Conservation (phyloP, 2,113 vertebrate genomes). For the Macaca fascicularis region DNA sequence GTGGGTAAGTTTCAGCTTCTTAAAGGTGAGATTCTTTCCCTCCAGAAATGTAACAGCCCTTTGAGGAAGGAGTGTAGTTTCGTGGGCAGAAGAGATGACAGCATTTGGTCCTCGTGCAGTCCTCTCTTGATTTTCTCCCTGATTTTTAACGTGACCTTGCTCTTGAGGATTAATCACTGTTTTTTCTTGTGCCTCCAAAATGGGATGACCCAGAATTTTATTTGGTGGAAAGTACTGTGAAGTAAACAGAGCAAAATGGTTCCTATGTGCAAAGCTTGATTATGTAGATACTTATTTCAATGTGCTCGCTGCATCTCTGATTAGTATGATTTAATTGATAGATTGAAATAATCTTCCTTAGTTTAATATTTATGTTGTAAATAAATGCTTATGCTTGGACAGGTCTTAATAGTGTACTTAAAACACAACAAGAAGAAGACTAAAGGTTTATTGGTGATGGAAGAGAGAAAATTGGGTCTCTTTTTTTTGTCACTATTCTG, state of each 20-base stretch:
- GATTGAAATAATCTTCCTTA: slow-evolving; percentile 77
- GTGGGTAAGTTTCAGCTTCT: slow-evolving; percentile 67
- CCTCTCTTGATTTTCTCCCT: slow-evolving; percentile 46
- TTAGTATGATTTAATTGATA: slow-evolving; percentile 75
- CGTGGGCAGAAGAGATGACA: slow-evolving; percentile 27
- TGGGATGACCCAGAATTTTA: slow-evolving; percentile 28
- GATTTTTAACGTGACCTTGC: slow-evolving; percentile 40
- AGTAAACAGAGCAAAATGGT: slow-evolving; percentile 36
- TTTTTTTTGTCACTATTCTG: slow-evolving; percentile 62
- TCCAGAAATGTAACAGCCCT: slow-evolving; percentile 61
- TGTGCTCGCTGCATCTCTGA: not conserved
- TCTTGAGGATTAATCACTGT: slow-evolving; percentile 56
- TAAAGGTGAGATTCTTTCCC: slow-evolving; percentile 51
- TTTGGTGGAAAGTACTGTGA: slow-evolving; percentile 40
- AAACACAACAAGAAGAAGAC: slow-evolving; percentile 68
- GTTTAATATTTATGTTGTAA: slow-evolving; percentile 79
- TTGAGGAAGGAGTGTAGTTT: slow-evolving; percentile 32
- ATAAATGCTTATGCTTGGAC: slow-evolving; percentile 76
- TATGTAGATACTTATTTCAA: slow-evolving; percentile 45
- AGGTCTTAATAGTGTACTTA: slow-evolving; percentile 74
- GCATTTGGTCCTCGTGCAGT: not conserved
- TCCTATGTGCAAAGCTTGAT: slow-evolving; percentile 29
- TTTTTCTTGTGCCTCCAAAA: not conserved
- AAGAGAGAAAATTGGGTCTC: slow-evolving; percentile 70
- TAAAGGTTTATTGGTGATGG: slow-evolving; percentile 63